Evolutionary conservation across 2,113 vertebrate genomes (phyloP).

Genomic region (Tinamus guttatus): DNA sequence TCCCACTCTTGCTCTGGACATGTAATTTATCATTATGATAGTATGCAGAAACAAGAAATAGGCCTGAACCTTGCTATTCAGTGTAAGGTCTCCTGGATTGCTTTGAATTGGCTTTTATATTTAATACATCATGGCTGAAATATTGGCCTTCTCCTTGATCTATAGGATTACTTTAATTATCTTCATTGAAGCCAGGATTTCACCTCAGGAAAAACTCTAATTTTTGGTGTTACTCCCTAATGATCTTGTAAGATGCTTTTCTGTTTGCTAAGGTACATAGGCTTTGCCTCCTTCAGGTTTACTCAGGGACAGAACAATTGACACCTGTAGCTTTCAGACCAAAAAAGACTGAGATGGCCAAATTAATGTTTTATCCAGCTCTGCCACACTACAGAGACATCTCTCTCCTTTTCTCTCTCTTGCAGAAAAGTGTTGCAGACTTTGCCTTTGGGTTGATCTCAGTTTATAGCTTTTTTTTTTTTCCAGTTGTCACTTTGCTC

Average conservation of each 20-base stretch:
- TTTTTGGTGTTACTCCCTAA: neutral
- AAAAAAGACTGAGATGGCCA: neutral
- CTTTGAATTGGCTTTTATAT: neutral
- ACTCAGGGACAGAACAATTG: neutral
- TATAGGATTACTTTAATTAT: neutral
- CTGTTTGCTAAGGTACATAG: neutral
- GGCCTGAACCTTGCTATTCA: neutral
- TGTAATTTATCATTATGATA: neutral
- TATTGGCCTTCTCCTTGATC: neutral
- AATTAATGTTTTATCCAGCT: neutral
- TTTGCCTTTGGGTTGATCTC: neutral
- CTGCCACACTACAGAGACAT: neutral
- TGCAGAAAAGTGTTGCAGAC: neutral
- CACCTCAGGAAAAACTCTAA: neutral
- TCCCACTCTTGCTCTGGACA: neutral
- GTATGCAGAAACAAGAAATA: neutral
- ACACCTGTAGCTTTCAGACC: neutral
- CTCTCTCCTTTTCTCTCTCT: neutral
- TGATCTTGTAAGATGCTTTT: neutral
- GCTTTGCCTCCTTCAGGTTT: neutral
- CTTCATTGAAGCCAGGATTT: neutral
- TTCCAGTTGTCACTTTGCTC: neutral
- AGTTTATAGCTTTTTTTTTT: slow-evolving; percentile 24
- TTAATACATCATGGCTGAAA: neutral
- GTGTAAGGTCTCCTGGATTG: neutral